These are phyloP conservation scores for Lasioglossum malachurum DNA, from an alignment of 2,888 invertebrate species.

Conservation along the genomic window DNA sequence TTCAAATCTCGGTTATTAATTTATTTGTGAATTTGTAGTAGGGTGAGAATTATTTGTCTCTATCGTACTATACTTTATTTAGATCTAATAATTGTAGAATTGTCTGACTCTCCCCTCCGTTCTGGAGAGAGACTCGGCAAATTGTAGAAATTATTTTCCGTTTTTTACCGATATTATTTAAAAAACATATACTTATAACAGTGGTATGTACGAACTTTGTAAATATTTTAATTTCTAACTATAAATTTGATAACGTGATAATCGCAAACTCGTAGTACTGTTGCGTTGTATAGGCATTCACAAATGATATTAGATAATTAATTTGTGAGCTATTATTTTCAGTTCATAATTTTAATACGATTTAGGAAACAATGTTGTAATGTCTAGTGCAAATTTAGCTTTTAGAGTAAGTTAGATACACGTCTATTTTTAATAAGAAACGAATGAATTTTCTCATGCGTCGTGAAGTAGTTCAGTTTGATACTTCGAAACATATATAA, in stretches of 20 bases:
- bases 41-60: conserved; percentile 11
- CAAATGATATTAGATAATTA: conserved; percentile 50
- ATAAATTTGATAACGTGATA: conserved; percentile 49
- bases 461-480: conserved; percentile 52
- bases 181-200: conserved; percentile 29
- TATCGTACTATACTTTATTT: conserved; percentile 48
- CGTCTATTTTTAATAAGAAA: conserved; percentile 61
- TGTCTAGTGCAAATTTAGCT: conserved; percentile 50
- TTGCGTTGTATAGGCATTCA: conserved; percentile 64
- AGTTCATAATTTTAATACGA: conserved; percentile 45
- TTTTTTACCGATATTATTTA: conserved; percentile 17
- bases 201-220: conserved; percentile 57
- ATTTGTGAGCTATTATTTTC: conserved; percentile 45
- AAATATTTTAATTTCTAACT: conserved; percentile 64
- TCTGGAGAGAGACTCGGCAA: not conserved
- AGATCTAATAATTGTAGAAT: conserved; percentile 41
- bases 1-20: conserved; percentile 33
- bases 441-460: conserved; percentile 26
- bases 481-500: conserved; percentile 38
- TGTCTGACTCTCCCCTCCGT: conserved; percentile 6
- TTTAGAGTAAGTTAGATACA: conserved; percentile 47
- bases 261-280: conserved; percentile 31
- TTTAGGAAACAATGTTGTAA: conserved; percentile 44
- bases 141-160: conserved; percentile 19
- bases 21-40: conserved; percentile 41